Evolutionary conservation across 35 echinoderm and acorn worm genomes (phyloP), one percentile per base, ranked within the genome.

Genomic region (Ophioderma brevispina): DNA sequence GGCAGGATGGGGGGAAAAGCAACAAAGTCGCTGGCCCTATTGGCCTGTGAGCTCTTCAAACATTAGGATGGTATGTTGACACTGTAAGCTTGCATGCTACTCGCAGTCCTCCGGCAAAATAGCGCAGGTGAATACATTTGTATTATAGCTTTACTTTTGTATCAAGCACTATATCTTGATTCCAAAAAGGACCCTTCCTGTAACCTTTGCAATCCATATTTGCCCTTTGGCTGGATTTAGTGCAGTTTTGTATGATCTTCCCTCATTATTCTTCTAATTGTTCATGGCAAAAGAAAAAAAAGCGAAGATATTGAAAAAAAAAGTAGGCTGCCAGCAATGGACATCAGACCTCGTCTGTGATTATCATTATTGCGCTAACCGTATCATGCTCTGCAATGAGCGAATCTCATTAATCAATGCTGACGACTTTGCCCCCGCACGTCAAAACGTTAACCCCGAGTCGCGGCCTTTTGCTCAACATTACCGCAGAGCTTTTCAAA

Each of bases 331-430:
- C 15, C 2, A 15, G 15, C 59, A 25, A 70, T 6, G 23, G 23
- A 70, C 59, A 70, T 70, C 59, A 70, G 15, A 30, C 59, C n/a
- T 70, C n/a, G n/a, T 70, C 59, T 70, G 59, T 25, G n/a, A 70
- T 70, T 25, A 70, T 25, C 59, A 70, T 70, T 70, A 70, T 30
- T 70, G 59, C 59, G 10, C 28, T 13, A 70, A 70, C 59, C 28
- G 28, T 70, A 70, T 70, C 59, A 70, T 70, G 59, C 3, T 8
- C 28, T 25, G 59, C 59, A 70, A 30, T 70, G 59, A 70, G 28
- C 59, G 59, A 70, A 70, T 70, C 59, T 70, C 59, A 70, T 70
- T 70, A 70, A 70, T 70, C 59, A 70, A 70, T 70, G 59, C 28
- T 70, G 59, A 70, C 59, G 59, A 70, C 59, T 70, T 70, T 70